Conservation (phyloP, 1,140 invertebrate genomes). For the Phortica variegata region DNA sequence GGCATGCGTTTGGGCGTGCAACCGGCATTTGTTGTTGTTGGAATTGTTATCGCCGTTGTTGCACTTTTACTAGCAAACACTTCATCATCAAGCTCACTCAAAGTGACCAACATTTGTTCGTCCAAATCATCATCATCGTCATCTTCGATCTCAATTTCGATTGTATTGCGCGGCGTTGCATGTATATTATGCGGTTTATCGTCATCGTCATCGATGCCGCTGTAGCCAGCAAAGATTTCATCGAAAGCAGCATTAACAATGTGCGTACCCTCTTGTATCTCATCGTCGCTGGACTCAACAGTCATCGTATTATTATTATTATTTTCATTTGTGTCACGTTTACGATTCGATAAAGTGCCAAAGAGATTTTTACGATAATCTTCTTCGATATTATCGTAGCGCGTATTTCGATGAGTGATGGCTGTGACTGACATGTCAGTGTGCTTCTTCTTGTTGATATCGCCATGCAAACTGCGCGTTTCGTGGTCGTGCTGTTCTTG, state of each 20-base stretch:
- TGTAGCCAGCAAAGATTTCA: constrained; percentile 45
- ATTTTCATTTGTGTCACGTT: not conserved
- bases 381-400: constrained; percentile 30
- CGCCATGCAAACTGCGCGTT: not conserved
- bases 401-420: no score
- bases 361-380: constrained; percentile 56
- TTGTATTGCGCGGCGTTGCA: constrained; percentile 24
- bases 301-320: not conserved
- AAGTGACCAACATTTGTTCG: constrained; percentile 45
- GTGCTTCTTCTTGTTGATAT: not conserved
- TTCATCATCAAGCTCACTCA: constrained; percentile 46
- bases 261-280: constrained; percentile 37
- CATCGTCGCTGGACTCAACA: constrained; percentile 22
- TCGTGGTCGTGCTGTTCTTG: not conserved
- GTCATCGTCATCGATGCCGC: constrained; percentile 31
- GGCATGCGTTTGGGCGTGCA: constrained; percentile 38
- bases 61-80: constrained; percentile 33
- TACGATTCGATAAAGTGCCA: constrained; percentile 27
- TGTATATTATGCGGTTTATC: constrained; percentile 4
- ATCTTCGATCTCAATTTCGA: no score
- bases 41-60: constrained; percentile 32
- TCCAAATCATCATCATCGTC: constrained; percentile 37
- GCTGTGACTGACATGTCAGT: constrained; percentile 27
- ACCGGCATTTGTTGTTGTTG: constrained; percentile 23
- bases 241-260: constrained; percentile 53